Base-by-base conservation (phyloP, 2,113 vertebrate species). In the Leptobrachium ailaonicum region DNA sequence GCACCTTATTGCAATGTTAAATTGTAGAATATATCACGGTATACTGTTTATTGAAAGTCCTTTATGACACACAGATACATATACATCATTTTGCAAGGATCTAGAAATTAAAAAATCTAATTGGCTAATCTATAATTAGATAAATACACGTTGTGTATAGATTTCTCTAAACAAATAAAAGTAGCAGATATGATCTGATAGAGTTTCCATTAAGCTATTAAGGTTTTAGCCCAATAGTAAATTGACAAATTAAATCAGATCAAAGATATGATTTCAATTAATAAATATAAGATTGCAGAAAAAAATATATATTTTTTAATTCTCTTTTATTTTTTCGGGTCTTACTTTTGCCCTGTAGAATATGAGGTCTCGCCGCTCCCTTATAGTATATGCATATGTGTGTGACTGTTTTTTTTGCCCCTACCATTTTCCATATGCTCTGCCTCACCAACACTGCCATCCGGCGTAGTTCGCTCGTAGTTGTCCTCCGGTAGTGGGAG, bases 351-450 rank as follows among this genome's bases (percentile, higher is more conserved):
- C 9, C 40, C 32, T 41, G 20, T 68, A 40, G 9, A 2, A 44
- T 68, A 14, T 87, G 47, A 4, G 47, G 47, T 8, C 85, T 78
- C 71, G 80, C 76, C 80, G 79, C 87, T 93, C 73, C 50, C 91
- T 94, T 91, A 88, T 3, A 76, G 75, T 69, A 77, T 88, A 90
- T 90, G 85, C 84, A 91, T 89, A 84, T 90, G 89, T 91, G 90
- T 92, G 93, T 92, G 90, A 82, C 86, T 92, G 92, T 89, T 73
- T 90, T 97, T 95, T 97, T 98, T 97, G 95, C 94, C 98, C 98
- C 97, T 99, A 99, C 98, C 98, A 99, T 99, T 99, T 97, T 99
- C 98, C 97, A 99, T 96, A 97, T 99, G 98, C 95, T 99, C 98
- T 98, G 96, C 97, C 97, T 99, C 98, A 98, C 98, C 98, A 96